A percentile compares a stretch with the other conserved stretches of the same genome.
phyloP scores from a whole-genome alignment of 2,888 invertebrate genomes.

The Drosophila mimica region DNA sequence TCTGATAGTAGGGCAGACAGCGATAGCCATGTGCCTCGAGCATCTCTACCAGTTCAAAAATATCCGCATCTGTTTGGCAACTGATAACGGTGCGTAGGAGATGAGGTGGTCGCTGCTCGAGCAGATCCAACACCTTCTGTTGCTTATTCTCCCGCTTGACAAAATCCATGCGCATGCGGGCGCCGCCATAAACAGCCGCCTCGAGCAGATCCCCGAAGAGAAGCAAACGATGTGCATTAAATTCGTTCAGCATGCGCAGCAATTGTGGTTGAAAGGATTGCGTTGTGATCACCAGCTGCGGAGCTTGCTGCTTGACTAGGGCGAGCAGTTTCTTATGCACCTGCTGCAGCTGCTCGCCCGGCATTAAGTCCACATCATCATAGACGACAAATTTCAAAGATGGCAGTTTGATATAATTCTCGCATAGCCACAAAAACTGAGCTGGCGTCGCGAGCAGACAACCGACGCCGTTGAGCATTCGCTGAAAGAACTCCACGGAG shows the following conservation, averaged over 20 bases:
- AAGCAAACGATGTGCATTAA: constrained; percentile 39
- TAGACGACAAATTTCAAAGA: constrained; percentile 47
- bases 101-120: constrained; percentile 50
- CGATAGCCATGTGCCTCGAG: constrained; percentile 9
- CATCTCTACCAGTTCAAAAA: constrained; percentile 23
- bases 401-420: constrained; percentile 22
- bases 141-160: constrained; percentile 21
- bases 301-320: not conserved
- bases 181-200: constrained; percentile 62
- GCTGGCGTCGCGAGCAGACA: constrained; percentile 56
- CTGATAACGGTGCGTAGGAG: constrained; percentile 52
- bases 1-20: constrained; percentile 60
- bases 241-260: constrained; percentile 20
- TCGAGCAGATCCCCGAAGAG: constrained; percentile 66
- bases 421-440: constrained; percentile 49
- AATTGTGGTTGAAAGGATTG: constrained; percentile 30
- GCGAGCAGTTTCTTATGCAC: constrained; percentile 22
- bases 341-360: constrained; percentile 10
- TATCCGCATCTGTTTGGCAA: constrained; percentile 51
- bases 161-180: constrained; percentile 34
- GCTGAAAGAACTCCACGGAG: constrained; percentile 29
- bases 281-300: constrained; percentile 54
- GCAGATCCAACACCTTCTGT: constrained; percentile 16
- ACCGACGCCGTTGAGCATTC: constrained; percentile 61
- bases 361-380: constrained; percentile 66